Conservation (phyloP, 2,113 vertebrate genomes). For the Bufo bufo region DNA sequence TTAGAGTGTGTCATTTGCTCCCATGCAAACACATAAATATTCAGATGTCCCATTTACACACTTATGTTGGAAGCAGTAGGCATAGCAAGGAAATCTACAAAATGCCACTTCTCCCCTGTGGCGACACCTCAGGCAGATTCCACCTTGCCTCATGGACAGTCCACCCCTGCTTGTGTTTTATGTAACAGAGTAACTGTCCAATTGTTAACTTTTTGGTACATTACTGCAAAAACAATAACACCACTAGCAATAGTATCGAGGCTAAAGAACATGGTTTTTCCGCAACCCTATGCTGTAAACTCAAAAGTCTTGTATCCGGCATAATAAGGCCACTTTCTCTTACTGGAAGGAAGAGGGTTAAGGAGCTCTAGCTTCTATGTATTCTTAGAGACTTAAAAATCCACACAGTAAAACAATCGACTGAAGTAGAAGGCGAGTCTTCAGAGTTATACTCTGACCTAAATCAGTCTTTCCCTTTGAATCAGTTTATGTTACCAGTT, state of each 20-base stretch:
- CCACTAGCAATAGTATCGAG: not conserved
- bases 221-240: not conserved
- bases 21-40: no score
- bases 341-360: slow-evolving; percentile 7
- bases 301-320: not conserved
- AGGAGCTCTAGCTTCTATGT: slow-evolving; percentile 43
- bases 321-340: not conserved
- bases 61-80: no score
- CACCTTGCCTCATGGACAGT: not conserved
- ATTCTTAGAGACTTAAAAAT: slow-evolving; percentile 60
- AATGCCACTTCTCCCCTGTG: no score
- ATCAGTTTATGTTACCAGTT: slow-evolving; percentile 71
- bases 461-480: slow-evolving; percentile 75
- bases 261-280: not conserved
- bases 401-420: slow-evolving; percentile 60
- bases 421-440: slow-evolving; percentile 65
- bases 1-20: no score
- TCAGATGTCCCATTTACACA: no score
- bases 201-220: not conserved
- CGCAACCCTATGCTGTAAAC: not conserved
- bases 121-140: not conserved
- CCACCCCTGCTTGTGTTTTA: not conserved
- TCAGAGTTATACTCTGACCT: slow-evolving; percentile 68
- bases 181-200: not conserved
- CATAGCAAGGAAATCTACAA: no score